A percentile compares a stretch with the other conserved stretches of the same genome.
Evolutionary conservation across 2,888 invertebrate species (phyloP).

Genomic region (Mamestra brassicae): DNA sequence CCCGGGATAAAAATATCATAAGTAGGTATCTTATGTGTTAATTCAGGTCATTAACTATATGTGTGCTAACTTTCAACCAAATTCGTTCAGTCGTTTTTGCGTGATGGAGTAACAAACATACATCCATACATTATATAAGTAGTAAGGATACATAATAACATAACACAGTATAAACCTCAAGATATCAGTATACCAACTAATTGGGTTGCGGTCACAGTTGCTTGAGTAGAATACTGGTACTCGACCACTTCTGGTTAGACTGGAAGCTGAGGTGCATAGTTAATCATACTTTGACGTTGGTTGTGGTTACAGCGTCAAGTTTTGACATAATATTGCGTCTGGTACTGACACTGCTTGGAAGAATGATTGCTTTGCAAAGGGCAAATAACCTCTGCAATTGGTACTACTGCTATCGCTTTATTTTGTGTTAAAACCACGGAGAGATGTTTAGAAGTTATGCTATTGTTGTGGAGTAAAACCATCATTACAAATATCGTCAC

Average conservation of each 20-base stretch:
- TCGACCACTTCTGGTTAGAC: constrained; percentile 34
- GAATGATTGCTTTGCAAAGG: background rate
- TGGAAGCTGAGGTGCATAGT: constrained; percentile 23
- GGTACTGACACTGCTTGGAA: background rate
- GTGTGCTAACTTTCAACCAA: no score
- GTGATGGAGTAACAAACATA: no score
- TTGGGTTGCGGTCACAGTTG: constrained; percentile 45
- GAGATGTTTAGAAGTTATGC: background rate
- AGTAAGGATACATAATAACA: no score
- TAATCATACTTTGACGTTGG: constrained; percentile 19
- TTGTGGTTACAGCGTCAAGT: constrained; percentile 14
- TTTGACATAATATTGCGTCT: constrained; percentile 15
- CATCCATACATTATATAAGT: no score
- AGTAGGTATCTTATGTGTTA: no score
- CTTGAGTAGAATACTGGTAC: constrained; percentile 17
- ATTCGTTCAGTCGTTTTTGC: no score
- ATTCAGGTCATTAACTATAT: no score
- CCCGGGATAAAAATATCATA: no score
- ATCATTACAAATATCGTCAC: no score
- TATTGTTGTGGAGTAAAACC: background rate
- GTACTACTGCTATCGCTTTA: background rate
- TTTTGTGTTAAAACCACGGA: background rate
- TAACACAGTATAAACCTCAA: constrained; percentile 24
- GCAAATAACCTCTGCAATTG: background rate
- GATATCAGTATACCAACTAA: constrained; percentile 24